These are phyloP conservation scores for Patiria miniata DNA, from an alignment of 35 echinoderm and acorn worm species.

Conservation along the genomic window DNA sequence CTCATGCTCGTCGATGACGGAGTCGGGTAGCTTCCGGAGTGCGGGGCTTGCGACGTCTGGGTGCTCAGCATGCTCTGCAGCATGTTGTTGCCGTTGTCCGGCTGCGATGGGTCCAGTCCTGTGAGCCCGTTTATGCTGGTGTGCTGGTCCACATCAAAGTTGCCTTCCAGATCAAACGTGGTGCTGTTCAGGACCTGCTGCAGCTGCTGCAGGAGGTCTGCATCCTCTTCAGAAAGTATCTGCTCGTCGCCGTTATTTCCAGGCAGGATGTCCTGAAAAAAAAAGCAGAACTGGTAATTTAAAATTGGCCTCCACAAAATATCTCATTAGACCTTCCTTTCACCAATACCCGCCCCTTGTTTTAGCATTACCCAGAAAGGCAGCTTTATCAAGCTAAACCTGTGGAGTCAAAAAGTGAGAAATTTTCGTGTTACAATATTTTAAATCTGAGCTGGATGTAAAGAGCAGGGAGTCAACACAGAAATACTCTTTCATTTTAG, in stretches of 20 bases:
- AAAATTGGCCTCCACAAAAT: too few relatives aligned
- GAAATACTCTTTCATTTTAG: too few relatives aligned
- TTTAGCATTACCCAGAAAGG: too few relatives aligned
- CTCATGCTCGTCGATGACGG: not conserved
- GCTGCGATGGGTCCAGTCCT: not conserved
- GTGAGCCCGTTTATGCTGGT: not conserved
- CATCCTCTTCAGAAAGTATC: slow-evolving; percentile 37
- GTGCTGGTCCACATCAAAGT: not conserved
- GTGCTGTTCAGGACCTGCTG: slow-evolving; percentile 46
- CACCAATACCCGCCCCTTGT: too few relatives aligned
- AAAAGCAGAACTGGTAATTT: too few relatives aligned
- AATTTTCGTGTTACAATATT: too few relatives aligned
- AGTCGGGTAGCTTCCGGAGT: not conserved
- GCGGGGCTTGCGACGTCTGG: not conserved
- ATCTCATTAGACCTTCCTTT: too few relatives aligned
- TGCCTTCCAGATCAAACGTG: slow-evolving; percentile 32
- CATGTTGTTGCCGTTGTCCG: slow-evolving; percentile 15
- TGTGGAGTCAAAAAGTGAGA: too few relatives aligned
- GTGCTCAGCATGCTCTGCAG: slow-evolving; percentile 17
- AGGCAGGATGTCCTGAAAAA: not conserved
- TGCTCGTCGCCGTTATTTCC: slow-evolving; percentile 33
- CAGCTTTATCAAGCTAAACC: too few relatives aligned
- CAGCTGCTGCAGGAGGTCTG: slow-evolving; percentile 48
- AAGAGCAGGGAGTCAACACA: too few relatives aligned
- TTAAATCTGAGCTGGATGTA: too few relatives aligned